Base-by-base conservation (phyloP, 2,113 vertebrate genomes). In the Anolis carolinensis region DNA sequence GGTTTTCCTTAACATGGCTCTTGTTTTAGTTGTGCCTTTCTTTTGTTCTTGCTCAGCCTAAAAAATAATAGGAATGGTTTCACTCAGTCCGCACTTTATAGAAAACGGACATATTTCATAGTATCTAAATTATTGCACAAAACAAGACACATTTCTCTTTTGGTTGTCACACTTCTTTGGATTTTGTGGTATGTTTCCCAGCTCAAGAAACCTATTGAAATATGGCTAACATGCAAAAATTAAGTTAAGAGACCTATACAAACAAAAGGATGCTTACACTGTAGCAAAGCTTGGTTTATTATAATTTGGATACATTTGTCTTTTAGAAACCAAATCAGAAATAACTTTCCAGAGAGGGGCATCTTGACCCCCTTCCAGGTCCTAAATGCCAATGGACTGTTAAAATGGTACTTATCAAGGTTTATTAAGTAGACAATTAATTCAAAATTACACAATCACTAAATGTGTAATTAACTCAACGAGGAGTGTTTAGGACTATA, bases 391-490 rank as follows among this genome's bases (percentile, higher is more conserved):
- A 96, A 94, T 92, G 95, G 96, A 96, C 93, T 95, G 94, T 93
- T 97, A 96, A 96, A 97, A 95, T 96, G 95, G 94, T 95, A 95
- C 92, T 97, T 96, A 96, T 83, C 32, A 81, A 92, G 94, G 95
- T 96, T 97, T 97, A 97, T 96, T 96, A 97, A 97, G 96, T 97
- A 96, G 94, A 96, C 93, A 96, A 97, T 97, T 97, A 97, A 97
- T 97, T 97, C 95, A 97, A 96, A 97, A 97, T 96, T 96, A 96
- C 94, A 96, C 78, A 92, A 96, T 94, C 93, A 93, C 95, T 97
- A 96, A 97, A 96, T 95, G 96, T 96, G 95, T 96, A 96, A 97
- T 97, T 97, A 97, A 96, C 95, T 96, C 95, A 95, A 95, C 68
- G 7, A 68, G 89, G 94, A 95, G 96, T 93, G 95, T 95, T 95